phyloP scores from a whole-genome alignment of 2,113 vertebrate species.

The Sinosuthora webbiana region DNA sequence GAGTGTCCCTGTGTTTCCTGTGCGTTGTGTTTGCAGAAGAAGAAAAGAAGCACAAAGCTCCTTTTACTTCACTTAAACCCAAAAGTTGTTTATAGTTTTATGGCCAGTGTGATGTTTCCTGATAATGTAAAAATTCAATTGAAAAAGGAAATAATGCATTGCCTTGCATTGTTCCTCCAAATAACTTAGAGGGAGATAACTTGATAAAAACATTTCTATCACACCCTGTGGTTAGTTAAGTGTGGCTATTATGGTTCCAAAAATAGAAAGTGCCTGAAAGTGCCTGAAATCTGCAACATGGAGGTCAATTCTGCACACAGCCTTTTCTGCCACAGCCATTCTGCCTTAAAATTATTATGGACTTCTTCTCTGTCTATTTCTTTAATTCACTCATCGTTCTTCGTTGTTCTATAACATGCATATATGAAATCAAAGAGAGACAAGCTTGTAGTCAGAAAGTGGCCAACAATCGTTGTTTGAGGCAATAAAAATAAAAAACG shows the following conservation, averaged over 20 bases:
- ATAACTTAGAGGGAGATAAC: background rate
- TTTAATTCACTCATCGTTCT: background rate
- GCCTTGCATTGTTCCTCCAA: slow-evolving; percentile 44
- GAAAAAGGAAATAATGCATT: slow-evolving; percentile 38
- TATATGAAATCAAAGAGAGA: background rate
- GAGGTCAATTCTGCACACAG: background rate
- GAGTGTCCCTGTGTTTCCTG: background rate
- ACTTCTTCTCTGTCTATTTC: background rate
- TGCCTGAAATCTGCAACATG: background rate
- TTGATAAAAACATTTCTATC: slow-evolving; percentile 27
- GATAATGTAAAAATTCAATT: slow-evolving; percentile 13
- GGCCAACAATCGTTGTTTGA: background rate
- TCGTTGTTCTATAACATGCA: background rate
- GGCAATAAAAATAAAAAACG: background rate
- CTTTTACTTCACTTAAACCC: background rate
- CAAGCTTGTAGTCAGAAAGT: background rate
- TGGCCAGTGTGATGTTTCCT: slow-evolving; percentile 1
- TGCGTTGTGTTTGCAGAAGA: background rate
- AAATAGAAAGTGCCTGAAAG: background rate
- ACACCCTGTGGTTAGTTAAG: background rate
- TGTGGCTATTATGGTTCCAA: slow-evolving; percentile 7
- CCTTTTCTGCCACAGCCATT: background rate
- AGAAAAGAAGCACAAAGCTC: background rate
- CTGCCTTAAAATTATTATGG: background rate
- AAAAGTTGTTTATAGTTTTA: slow-evolving; percentile 10